A percentile compares a stretch with the other conserved stretches of the same genome.
phyloP scores from a whole-genome alignment of 2,113 vertebrate genomes.

The Nothoprocta perdicaria region DNA sequence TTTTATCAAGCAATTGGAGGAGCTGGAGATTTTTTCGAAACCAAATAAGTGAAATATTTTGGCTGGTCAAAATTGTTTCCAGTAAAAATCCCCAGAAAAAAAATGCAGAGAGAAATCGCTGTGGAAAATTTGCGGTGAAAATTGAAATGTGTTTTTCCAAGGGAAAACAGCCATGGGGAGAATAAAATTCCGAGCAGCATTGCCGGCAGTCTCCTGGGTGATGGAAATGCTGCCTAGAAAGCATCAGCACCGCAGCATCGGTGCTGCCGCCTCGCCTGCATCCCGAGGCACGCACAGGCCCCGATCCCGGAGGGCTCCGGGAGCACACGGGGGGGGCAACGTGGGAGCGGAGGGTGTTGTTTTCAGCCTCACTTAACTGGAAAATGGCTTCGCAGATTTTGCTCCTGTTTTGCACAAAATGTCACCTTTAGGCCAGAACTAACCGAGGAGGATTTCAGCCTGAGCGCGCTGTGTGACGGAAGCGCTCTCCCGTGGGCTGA shows the following conservation, averaged over 20 bases:
- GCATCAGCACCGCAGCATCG: background rate
- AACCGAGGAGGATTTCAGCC: background rate
- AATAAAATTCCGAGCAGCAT: background rate
- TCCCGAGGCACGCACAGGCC: background rate
- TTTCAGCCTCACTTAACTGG: background rate
- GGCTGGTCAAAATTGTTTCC: conserved; percentile 59
- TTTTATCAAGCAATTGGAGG: conserved; percentile 69
- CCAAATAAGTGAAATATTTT: conserved; percentile 71
- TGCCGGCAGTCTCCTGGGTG: background rate
- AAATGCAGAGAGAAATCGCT: background rate
- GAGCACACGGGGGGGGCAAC: fast-evolving
- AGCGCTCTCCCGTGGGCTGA: fast-evolving
- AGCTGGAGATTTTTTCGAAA: conserved; percentile 55
- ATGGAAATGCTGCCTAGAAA: background rate
- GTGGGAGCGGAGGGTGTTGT: fast-evolving
- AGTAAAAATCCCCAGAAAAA: conserved; percentile 54
- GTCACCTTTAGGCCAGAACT: background rate
- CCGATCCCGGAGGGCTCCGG: background rate
- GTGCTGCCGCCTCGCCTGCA: too few relatives aligned
- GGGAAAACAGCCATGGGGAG: conserved; percentile 3
- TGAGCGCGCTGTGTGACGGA: fast-evolving
- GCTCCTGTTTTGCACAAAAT: background rate
- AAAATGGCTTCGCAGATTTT: background rate
- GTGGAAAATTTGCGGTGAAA: background rate
- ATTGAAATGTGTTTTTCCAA: conserved; percentile 38